These are phyloP conservation scores for Helicolenus hilgendorfi DNA, from an alignment of 2,797 vertebrate species.

Conservation along the genomic window DNA sequence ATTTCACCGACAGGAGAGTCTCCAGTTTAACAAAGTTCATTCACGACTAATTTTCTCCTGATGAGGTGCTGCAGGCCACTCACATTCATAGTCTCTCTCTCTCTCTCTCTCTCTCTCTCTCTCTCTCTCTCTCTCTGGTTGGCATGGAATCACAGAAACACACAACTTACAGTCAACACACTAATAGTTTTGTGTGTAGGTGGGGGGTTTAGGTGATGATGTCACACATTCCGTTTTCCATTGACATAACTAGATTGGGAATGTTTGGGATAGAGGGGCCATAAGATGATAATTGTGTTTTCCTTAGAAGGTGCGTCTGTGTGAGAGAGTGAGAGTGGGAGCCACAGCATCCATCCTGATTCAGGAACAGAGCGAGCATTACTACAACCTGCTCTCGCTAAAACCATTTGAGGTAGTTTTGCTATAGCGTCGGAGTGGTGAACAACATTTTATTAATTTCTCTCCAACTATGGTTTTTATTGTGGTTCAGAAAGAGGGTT, in stretches of 20 bases:
- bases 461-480: background rate
- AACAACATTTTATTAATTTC: background rate
- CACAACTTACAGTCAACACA: constrained; percentile 61
- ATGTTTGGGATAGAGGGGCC: constrained; percentile 77
- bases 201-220: constrained; percentile 76
- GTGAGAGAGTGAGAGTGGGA: constrained; percentile 3
- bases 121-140: constrained; percentile 48
- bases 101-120: constrained; percentile 13
- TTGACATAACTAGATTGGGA: constrained; percentile 82
- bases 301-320: constrained; percentile 51
- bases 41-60: constrained; percentile 48
- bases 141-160: constrained; percentile 76
- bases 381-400: background rate
- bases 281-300: constrained; percentile 83
- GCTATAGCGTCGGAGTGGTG: too few species aligned
- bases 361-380: background rate
- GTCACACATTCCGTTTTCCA: constrained; percentile 87
- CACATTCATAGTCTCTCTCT: constrained; percentile 20
- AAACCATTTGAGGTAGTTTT: background rate
- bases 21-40: constrained; percentile 58
- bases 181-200: constrained; percentile 65
- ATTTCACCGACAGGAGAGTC: constrained; percentile 23
- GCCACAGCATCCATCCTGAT: background rate
- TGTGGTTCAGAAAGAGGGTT: background rate
- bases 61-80: constrained; percentile 59